phyloP scores from a whole-genome alignment of 2,797 vertebrate species.

The Bradypodion ventrale region DNA sequence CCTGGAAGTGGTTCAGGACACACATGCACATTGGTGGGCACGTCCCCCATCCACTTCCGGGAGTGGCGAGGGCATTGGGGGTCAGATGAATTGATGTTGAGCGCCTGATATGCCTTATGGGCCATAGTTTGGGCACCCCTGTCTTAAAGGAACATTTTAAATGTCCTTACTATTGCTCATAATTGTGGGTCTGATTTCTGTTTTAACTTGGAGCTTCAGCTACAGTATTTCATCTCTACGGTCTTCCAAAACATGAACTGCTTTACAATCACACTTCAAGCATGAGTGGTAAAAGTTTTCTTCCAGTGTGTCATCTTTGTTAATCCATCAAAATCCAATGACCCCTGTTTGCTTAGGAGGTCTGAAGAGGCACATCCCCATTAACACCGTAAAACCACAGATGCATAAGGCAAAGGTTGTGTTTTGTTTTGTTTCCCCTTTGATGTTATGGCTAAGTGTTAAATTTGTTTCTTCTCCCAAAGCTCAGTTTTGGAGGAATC shows the following conservation, averaged over 20 bases:
- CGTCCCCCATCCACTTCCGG: no score
- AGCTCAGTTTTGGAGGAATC: slow-evolving; percentile 97
- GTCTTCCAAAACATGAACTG: not conserved
- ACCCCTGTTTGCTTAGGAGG: not conserved
- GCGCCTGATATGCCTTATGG: no score
- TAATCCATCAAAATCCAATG: not conserved
- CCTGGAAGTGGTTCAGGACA: no score
- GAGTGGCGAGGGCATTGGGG: no score
- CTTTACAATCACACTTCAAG: no score
- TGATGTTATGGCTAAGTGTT: slow-evolving; percentile 26
- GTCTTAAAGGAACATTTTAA: no score
- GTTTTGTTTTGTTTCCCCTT: not conserved
- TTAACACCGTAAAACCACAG: no score
- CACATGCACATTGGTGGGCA: no score
- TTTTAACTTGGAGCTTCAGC: no score
- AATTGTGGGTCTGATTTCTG: not conserved
- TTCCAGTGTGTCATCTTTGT: not conserved
- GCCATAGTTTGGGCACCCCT: no score
- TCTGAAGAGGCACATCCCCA: no score
- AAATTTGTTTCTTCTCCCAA: slow-evolving; percentile 63
- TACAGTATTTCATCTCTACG: not conserved
- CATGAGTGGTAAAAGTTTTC: not conserved
- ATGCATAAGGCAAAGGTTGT: not conserved
- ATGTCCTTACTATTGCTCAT: not conserved
- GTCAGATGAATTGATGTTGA: no score